Conservation (phyloP, 2,113 vertebrate genomes). For the Terrapene triunguis region DNA sequence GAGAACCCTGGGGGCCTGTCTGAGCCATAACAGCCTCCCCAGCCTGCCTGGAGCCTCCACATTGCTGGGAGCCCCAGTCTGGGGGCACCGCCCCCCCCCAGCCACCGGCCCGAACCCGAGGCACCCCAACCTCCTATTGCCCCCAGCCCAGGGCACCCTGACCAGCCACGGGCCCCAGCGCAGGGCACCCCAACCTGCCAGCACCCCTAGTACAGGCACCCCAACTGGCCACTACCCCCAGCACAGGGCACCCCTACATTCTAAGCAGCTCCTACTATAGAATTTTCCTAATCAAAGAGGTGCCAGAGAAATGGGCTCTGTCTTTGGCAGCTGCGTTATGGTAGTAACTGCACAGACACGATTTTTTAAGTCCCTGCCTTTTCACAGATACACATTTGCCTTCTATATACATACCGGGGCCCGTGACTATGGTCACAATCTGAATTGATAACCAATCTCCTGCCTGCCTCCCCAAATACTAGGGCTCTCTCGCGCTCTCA, state of each 20-base stretch:
- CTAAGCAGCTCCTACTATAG: not conserved
- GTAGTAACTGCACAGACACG: rapidly evolving
- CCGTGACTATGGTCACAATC: rapidly evolving
- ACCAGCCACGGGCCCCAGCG: rapidly evolving
- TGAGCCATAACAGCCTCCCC: not conserved
- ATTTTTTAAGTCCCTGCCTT: not conserved
- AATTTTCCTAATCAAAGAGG: not conserved
- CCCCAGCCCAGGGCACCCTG: no score
- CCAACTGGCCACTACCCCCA: not conserved
- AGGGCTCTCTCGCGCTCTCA: not conserved
- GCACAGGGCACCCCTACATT: not conserved
- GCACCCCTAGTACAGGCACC: no score
- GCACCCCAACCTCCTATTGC: no score
- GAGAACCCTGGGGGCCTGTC: not conserved
- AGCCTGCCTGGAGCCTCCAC: not conserved
- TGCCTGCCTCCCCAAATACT: not conserved
- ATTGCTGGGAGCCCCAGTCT: not conserved
- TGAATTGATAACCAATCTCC: not conserved
- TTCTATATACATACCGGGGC: not conserved
- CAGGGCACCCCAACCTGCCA: rapidly evolving
- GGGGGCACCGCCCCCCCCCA: no score
- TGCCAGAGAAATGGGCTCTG: not conserved
- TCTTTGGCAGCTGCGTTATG: not conserved
- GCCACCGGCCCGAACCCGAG: no score
- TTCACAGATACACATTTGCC: rapidly evolving